phyloP scores from a whole-genome alignment of 2,888 invertebrate genomes.

The Anorthoa munda region DNA sequence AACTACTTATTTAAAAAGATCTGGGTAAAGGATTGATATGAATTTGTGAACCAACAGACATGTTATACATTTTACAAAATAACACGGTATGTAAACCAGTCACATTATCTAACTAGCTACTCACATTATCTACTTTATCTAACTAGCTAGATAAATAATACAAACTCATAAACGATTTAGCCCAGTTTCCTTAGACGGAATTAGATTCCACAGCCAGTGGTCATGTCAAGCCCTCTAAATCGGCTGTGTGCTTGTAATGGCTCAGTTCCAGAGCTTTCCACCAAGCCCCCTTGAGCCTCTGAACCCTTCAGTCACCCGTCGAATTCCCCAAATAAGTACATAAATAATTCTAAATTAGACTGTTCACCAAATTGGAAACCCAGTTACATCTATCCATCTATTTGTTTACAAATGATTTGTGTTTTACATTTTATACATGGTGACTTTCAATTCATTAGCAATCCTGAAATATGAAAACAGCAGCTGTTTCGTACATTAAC shows the following conservation, averaged over 20 bases:
- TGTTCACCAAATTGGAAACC: constrained; percentile 25
- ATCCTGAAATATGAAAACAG: too few relatives aligned
- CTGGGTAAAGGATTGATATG: too few relatives aligned
- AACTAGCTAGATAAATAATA: too few relatives aligned
- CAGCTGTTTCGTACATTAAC: too few relatives aligned
- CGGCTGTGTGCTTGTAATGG: constrained; percentile 14
- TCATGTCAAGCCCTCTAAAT: constrained; percentile 22
- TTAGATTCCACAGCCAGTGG: constrained; percentile 5
- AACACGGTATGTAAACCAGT: too few relatives aligned
- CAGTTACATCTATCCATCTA: neutral
- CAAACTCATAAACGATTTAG: neutral
- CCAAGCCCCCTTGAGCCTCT: constrained; percentile 44
- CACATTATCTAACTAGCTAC: too few relatives aligned
- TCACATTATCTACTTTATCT: too few relatives aligned
- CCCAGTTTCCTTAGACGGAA: neutral
- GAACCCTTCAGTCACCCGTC: constrained; percentile 53
- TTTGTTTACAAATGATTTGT: constrained; percentile 3
- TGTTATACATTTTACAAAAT: too few relatives aligned
- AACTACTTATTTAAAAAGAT: too few relatives aligned
- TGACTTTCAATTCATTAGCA: too few relatives aligned
- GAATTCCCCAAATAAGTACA: constrained; percentile 51
- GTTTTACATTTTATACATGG: neutral
- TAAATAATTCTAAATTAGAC: constrained; percentile 55
- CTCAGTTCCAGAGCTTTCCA: constrained; percentile 24
- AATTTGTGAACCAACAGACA: too few relatives aligned